Conservation (phyloP, 37 sponge, comb jelly and placozoan genomes). For the Diacarnus erythraeanus region DNA sequence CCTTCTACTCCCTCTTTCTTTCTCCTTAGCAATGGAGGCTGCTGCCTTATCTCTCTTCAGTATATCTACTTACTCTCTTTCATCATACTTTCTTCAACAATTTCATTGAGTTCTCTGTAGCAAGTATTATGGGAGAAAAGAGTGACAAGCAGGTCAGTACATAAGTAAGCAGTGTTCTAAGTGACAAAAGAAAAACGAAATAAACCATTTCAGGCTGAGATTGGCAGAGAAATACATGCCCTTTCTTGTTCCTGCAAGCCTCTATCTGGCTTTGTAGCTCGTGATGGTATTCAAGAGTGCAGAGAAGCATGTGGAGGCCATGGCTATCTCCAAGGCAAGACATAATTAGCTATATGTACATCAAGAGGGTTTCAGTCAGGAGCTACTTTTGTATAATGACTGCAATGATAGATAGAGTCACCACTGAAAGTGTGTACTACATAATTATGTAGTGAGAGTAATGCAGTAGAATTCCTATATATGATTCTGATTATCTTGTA, state of each 20-base stretch:
- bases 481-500: too few species aligned
- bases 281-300: conserved; percentile 89
- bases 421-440: too few species aligned
- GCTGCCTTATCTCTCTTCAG: conserved; percentile 74
- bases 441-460: too few species aligned
- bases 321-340: conserved; percentile 87
- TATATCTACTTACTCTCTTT: conserved; percentile 47
- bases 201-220: conserved; percentile 42
- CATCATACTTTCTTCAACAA: conserved; percentile 20
- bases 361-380: background rate
- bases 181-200: too few species aligned
- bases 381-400: background rate
- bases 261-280: conserved; percentile 61
- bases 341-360: too few species aligned
- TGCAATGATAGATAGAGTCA: background rate
- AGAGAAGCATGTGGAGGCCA: conserved; percentile 99
- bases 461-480: too few species aligned
- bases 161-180: background rate
- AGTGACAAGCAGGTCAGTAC: conserved; percentile 39
- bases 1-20: too few species aligned
- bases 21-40: conserved; percentile 88
- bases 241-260: conserved; percentile 81
- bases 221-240: conserved; percentile 88
- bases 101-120: conserved; percentile 28
- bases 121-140: conserved; percentile 46